These are phyloP conservation scores for Rhynchophorus ferrugineus DNA, from an alignment of 1,140 invertebrate genomes.

Conservation along the genomic window DNA sequence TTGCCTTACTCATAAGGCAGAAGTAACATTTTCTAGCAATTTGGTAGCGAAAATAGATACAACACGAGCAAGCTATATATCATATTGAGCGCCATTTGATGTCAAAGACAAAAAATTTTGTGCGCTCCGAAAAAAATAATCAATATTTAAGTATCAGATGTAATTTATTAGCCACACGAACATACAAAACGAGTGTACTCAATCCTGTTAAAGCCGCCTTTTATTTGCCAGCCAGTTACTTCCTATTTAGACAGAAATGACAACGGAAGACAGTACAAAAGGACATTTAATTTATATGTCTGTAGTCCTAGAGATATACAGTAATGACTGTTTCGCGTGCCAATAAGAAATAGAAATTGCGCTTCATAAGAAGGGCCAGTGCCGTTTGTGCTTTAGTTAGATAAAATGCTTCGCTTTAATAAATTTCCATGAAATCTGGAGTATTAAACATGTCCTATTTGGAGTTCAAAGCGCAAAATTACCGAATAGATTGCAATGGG, in stretches of 20 bases:
- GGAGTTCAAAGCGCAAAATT: background rate
- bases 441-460: slow-evolving; percentile 20
- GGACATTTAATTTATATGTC: slow-evolving; percentile 24
- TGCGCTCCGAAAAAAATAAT: too few species aligned
- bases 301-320: slow-evolving; percentile 18
- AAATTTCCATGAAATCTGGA: slow-evolving; percentile 21
- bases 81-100: too few species aligned
- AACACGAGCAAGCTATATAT: too few species aligned
- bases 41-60: too few species aligned
- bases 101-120: too few species aligned
- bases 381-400: slow-evolving; percentile 19
- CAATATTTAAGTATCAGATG: too few species aligned
- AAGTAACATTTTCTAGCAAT: too few species aligned
- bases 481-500: background rate
- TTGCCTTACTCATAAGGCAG: too few species aligned
- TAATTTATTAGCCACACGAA: too few species aligned
- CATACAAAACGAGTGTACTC: background rate
- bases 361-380: slow-evolving; percentile 16
- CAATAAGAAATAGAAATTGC: slow-evolving; percentile 23
- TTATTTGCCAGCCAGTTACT: slow-evolving; percentile 10
- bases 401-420: slow-evolving; percentile 23
- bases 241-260: slow-evolving; percentile 20
- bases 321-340: slow-evolving; percentile 22
- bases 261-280: slow-evolving; percentile 18
- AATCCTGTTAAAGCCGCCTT: background rate